phyloP scores from a whole-genome alignment of 2,113 vertebrate species.

The Dryoscopus gambensis region DNA sequence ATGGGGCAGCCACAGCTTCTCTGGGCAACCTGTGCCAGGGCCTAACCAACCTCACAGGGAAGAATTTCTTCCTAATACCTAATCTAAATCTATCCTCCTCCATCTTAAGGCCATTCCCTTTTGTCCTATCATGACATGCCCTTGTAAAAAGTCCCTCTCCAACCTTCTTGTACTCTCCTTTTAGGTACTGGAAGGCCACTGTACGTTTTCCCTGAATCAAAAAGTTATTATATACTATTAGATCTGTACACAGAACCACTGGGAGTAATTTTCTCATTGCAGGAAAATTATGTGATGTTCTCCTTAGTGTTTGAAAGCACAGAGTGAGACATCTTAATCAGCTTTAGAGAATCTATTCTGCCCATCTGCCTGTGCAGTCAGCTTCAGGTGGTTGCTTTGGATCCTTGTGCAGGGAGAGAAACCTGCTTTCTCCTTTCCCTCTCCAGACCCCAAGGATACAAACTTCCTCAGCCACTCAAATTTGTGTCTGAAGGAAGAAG shows the following conservation, averaged over 20 bases:
- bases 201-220: background rate
- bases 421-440: background rate
- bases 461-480: background rate
- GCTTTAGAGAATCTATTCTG: background rate
- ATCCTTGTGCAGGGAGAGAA: background rate
- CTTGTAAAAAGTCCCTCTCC: background rate
- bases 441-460: background rate
- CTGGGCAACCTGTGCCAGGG: accelerated
- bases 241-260: background rate
- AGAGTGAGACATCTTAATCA: background rate
- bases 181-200: background rate
- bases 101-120: background rate
- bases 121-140: background rate
- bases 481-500: background rate
- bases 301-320: background rate
- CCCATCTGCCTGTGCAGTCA: background rate
- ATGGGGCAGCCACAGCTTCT: background rate
- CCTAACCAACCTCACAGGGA: background rate
- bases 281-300: background rate
- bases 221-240: background rate
- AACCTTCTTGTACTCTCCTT: background rate
- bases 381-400: background rate
- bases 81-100: background rate
- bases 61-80: background rate
- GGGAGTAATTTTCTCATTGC: background rate